These are phyloP conservation scores for Ammodytes dubius DNA, from an alignment of 2,113 vertebrate genomes.

Conservation along the genomic window DNA sequence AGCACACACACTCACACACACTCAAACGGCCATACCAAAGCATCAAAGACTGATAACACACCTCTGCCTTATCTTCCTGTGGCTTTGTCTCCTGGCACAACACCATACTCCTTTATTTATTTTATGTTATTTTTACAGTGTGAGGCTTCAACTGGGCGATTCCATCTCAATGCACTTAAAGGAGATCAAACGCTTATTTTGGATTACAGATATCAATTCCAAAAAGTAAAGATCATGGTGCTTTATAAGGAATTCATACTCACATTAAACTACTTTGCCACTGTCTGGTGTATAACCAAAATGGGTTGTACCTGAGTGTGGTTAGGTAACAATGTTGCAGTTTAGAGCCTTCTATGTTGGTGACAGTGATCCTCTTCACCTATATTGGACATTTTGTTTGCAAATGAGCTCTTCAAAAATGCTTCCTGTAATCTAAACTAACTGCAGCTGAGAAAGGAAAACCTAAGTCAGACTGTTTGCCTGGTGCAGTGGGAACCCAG, in stretches of 20 bases:
- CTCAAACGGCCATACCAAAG: slow-evolving; percentile 35
- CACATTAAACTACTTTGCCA: neutral
- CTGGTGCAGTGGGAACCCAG: slow-evolving; percentile 29
- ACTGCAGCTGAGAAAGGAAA: neutral
- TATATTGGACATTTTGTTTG: slow-evolving; percentile 10
- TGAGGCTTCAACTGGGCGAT: slow-evolving; percentile 6
- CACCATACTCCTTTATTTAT: neutral
- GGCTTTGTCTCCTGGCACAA: slow-evolving; percentile 45
- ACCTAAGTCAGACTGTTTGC: slow-evolving; percentile 21
- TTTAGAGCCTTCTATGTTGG: neutral
- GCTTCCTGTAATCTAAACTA: neutral
- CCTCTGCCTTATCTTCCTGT: slow-evolving; percentile 55
- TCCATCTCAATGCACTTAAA: slow-evolving; percentile 25
- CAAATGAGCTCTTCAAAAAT: slow-evolving; percentile 12
- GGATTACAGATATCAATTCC: slow-evolving; percentile 1
- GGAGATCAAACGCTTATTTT: slow-evolving; percentile 40
- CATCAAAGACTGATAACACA: slow-evolving; percentile 70
- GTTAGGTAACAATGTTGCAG: neutral
- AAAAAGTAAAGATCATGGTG: neutral
- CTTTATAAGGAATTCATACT: neutral
- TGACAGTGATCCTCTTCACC: neutral
- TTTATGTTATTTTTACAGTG: neutral
- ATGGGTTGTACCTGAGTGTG: neutral
- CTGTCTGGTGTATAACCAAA: neutral
- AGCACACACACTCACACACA: slow-evolving; percentile 49